These are phyloP conservation scores for Spicauda simplicius DNA, from an alignment of 2,888 invertebrate genomes.

Conservation along the genomic window DNA sequence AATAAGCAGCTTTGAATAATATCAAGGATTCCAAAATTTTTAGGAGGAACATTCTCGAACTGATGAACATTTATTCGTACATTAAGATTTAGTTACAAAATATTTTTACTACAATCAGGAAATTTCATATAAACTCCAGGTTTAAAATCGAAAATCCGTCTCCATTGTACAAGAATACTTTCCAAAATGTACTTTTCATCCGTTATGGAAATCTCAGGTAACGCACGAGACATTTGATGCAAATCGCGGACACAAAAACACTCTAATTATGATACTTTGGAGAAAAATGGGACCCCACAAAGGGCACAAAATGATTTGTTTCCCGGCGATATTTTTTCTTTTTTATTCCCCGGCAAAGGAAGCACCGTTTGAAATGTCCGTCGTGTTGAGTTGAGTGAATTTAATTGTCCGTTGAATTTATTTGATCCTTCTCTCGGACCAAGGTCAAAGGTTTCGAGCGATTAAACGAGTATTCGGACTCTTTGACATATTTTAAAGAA, in stretches of 20 bases:
- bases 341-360: slow-evolving; percentile 11
- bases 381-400: slow-evolving; percentile 51
- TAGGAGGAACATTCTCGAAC: too few species aligned
- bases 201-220: background rate
- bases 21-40: too few species aligned
- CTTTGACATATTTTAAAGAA: slow-evolving; percentile 7
- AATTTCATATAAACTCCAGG: too few species aligned
- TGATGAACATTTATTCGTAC: too few species aligned
- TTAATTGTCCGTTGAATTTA: slow-evolving; percentile 52
- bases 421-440: slow-evolving; percentile 29
- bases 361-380: slow-evolving; percentile 37
- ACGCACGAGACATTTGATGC: slow-evolving; percentile 3
- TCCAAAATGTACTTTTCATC: background rate
- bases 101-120: too few species aligned
- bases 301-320: slow-evolving; percentile 59
- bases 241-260: background rate
- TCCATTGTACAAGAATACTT: too few species aligned
- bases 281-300: slow-evolving; percentile 51
- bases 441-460: slow-evolving; percentile 25
- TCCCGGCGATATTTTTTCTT: slow-evolving; percentile 39
- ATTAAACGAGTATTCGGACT: slow-evolving; percentile 5
- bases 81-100: too few species aligned
- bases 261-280: slow-evolving; percentile 39
- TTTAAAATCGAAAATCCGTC: too few species aligned
- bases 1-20: too few species aligned